Evolutionary conservation across 2,113 vertebrate species (phyloP).

Genomic region (Hystrix cristata): DNA sequence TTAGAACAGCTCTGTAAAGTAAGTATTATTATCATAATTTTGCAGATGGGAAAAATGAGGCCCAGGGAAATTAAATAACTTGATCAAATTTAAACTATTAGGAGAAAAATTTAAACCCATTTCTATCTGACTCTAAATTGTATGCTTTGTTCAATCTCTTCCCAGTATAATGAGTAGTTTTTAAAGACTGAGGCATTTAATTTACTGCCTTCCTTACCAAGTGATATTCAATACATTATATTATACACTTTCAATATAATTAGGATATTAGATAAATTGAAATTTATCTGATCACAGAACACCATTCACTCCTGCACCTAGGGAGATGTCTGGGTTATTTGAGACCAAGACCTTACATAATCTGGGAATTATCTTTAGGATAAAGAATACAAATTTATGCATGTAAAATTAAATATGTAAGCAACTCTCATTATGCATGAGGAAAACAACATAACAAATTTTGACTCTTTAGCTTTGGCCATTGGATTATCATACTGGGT

Average conservation of each 20-base stretch:
- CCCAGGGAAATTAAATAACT: neutral
- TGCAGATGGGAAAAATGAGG: slow-evolving; percentile 14
- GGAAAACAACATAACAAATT: neutral
- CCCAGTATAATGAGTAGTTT: neutral
- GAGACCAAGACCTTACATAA: neutral
- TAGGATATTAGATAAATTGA: neutral
- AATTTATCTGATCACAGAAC: neutral
- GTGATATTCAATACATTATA: neutral
- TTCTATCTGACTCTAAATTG: neutral
- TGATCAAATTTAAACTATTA: neutral
- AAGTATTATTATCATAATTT: neutral
- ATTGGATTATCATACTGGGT: neutral
- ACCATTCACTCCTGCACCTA: neutral
- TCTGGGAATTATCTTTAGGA: neutral
- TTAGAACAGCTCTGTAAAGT: neutral
- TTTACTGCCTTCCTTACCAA: neutral
- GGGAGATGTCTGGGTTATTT: neutral
- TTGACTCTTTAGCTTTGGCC: neutral
- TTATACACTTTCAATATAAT: slow-evolving; percentile 9
- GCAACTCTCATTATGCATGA: neutral
- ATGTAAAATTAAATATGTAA: neutral
- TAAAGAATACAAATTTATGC: neutral
- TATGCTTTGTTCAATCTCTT: neutral
- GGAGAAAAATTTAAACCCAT: neutral
- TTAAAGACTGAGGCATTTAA: slow-evolving; percentile 1